Conservation (phyloP, 2,888 invertebrate species). For the Nematopogon swammerdamellus region DNA sequence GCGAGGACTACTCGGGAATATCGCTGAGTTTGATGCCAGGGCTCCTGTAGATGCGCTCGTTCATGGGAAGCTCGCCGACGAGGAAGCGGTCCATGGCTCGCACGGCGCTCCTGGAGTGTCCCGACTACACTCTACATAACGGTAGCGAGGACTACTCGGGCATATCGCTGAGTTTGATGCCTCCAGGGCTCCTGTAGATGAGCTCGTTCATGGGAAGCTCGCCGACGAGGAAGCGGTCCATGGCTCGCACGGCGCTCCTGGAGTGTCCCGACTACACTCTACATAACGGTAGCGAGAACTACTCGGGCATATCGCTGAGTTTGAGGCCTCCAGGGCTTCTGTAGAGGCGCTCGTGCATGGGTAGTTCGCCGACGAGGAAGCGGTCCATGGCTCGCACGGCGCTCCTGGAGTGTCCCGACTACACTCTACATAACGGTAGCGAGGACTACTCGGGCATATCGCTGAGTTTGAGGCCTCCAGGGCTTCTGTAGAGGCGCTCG, state of each 20-base stretch:
- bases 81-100: slow-evolving; percentile 65
- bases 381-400: slow-evolving; percentile 60
- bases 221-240: slow-evolving; percentile 73
- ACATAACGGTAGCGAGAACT: not conserved
- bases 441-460: slow-evolving; percentile 47
- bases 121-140: too few species aligned
- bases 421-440: too few species aligned
- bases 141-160: slow-evolving; percentile 44
- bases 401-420: slow-evolving; percentile 67
- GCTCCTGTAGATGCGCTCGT: slow-evolving; percentile 69
- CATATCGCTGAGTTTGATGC: slow-evolving; percentile 56
- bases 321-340: slow-evolving; percentile 61
- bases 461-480: slow-evolving; percentile 56
- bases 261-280: slow-evolving; percentile 63
- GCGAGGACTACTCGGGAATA: slow-evolving; percentile 47
- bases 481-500: slow-evolving; percentile 69
- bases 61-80: slow-evolving; percentile 71
- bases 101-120: slow-evolving; percentile 67
- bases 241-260: slow-evolving; percentile 56
- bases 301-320: slow-evolving; percentile 56
- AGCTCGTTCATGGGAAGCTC: slow-evolving; percentile 70
- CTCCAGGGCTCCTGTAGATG: slow-evolving; percentile 66
- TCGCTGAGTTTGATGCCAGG: slow-evolving; percentile 56
- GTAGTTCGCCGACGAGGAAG: slow-evolving; percentile 74
- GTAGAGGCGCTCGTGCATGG: slow-evolving; percentile 69